These are phyloP conservation scores for Drosophila yakuba DNA, from an alignment of 1,140 invertebrate species.

Conservation along the genomic window DNA sequence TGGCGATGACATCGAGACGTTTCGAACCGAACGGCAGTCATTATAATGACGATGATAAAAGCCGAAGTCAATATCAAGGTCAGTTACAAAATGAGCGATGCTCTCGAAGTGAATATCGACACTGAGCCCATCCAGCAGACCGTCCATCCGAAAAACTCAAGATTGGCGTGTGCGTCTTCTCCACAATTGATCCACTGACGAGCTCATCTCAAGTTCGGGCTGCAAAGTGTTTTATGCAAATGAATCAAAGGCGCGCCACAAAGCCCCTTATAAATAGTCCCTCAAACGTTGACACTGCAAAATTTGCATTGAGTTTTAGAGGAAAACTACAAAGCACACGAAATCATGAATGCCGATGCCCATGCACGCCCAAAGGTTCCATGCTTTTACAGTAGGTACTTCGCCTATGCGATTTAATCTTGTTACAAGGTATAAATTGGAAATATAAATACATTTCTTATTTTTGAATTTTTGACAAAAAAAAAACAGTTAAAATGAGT, in stretches of 20 bases:
- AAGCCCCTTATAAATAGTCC: conserved; percentile 21
- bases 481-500: too few species aligned
- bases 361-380: conserved; percentile 12
- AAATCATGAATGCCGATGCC: conserved; percentile 25
- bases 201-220: conserved; percentile 30
- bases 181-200: conserved; percentile 22
- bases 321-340: conserved; percentile 27
- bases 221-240: conserved; percentile 76
- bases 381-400: conserved; percentile 15
- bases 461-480: too few species aligned
- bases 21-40: conserved; percentile 56
- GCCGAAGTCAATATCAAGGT: conserved; percentile 79
- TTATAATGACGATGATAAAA: conserved; percentile 49
- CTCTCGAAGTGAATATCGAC: conserved; percentile 17
- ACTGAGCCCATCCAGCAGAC: conserved; percentile 26
- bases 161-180: conserved; percentile 40
- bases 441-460: too few species aligned
- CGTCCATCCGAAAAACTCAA: conserved; percentile 25
- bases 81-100: conserved; percentile 70
- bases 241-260: conserved; percentile 47
- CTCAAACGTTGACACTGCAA: conserved; percentile 54
- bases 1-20: conserved; percentile 46
- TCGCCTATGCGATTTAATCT: not conserved
- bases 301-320: conserved; percentile 69
- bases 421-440: too few species aligned